A percentile compares a stretch with the other conserved stretches of the same genome.
phyloP scores from a whole-genome alignment of 92 coral and sea anemone genomes.

The Muricea muricata region DNA sequence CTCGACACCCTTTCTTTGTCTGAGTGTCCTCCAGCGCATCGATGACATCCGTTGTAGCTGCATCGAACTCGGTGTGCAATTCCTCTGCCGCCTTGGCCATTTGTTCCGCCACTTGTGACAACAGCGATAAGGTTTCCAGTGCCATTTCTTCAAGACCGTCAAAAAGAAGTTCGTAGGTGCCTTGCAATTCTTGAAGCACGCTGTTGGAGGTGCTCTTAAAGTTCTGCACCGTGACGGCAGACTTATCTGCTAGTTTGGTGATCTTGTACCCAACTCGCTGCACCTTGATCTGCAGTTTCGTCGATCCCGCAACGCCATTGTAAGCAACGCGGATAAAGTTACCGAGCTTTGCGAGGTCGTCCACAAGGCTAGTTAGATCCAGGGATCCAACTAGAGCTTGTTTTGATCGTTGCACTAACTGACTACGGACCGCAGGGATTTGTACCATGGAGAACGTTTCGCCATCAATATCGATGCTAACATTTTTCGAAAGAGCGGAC shows the following conservation, averaged over 20 bases:
- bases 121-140: conserved; percentile 58
- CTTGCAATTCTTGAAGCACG: conserved; percentile 62
- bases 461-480: conserved; percentile 45
- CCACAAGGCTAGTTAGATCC: conserved; percentile 64
- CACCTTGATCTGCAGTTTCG: conserved; percentile 68
- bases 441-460: conserved; percentile 61
- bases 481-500: conserved; percentile 23
- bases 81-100: conserved; percentile 74
- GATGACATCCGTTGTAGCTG: conserved; percentile 59
- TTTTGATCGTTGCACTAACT: conserved; percentile 43
- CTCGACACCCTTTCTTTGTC: conserved; percentile 54
- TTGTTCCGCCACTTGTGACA: conserved; percentile 48
- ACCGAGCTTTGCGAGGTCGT: conserved; percentile 68
- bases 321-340: conserved; percentile 69
- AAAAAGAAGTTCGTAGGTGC: conserved; percentile 55
- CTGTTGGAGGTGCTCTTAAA: conserved; percentile 57
- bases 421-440: conserved; percentile 49
- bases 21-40: conserved; percentile 67
- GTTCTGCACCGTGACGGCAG: conserved; percentile 68
- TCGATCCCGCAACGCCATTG: conserved; percentile 72
- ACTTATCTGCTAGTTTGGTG: conserved; percentile 67
- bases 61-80: conserved; percentile 63
- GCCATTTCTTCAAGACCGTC: conserved; percentile 77
- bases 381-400: conserved; percentile 43
- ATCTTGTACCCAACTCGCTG: conserved; percentile 71